Evolutionary conservation across 2,888 invertebrate genomes (phyloP), one percentile per base, ranked within the genome.

Genomic region (Lacanobia wlatinum): DNA sequence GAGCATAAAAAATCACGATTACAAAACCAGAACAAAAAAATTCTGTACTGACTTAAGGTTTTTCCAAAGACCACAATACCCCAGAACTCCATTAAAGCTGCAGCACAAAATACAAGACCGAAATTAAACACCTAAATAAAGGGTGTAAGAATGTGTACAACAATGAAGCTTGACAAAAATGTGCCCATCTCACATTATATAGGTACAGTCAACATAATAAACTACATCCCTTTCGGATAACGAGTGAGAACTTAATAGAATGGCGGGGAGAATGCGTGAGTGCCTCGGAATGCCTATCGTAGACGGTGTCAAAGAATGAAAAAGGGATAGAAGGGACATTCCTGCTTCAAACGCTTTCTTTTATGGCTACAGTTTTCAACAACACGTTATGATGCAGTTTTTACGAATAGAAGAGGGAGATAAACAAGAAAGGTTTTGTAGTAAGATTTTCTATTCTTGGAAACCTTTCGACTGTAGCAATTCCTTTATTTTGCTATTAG

Each of bases 211-310:
- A 71, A 71, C 73, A 80, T 83, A 87, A 85, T 83, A 86, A 85
- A 84, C 73, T 76, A 85, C 84, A 78, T 73, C 84, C 77, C 79
- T 81, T 87, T 81, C 76, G 76, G 87, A 86, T 87, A 87, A 84
- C 82, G 81, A 86, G 81, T 82, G 78, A 83, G 78, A 80, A 70
- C 83, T 83, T 82, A 86, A 87, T 86, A 86, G 86, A 83, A 80
- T 74, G 73, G 86, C 70, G 67, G 73, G 48, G 38, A 63, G 82
- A 83, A 84, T 83, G 80, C 75, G 81, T 81, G 75, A 75, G 71
- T 76, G 67, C 69, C 61, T 66, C 58, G 84, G 84, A 84, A 86
- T 82, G 69, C 70, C 63, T 76, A 72, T 84, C 61, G 64, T 73
- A 71, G 66, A 69, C 48, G 46, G 62, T 73, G 64, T 53, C 77